Evolutionary conservation across 2,113 vertebrate species (phyloP).

Genomic region (cattle (Bos taurus)): DNA sequence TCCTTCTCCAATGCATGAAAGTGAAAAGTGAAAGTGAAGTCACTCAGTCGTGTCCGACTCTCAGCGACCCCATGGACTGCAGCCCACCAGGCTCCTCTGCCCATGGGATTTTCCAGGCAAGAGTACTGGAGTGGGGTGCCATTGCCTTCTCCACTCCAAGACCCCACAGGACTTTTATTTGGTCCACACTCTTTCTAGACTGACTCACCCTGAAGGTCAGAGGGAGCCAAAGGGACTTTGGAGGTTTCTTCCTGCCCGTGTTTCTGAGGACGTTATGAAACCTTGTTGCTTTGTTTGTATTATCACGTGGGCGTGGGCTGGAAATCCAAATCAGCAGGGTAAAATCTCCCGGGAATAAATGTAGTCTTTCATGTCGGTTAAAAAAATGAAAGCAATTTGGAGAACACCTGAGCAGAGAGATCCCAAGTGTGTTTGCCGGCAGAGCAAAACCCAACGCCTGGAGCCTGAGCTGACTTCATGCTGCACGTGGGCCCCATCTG

Average conservation of each 20-base stretch:
- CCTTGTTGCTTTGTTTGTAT: not conserved
- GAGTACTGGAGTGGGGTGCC: no score
- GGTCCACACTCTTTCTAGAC: not conserved
- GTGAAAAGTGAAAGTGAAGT: no score
- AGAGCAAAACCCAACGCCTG: not conserved
- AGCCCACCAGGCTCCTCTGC: no score
- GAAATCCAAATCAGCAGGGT: not conserved
- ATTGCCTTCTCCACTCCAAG: not conserved
- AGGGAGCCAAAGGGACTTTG: no score
- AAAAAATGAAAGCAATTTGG: not conserved
- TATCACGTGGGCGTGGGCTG: not conserved
- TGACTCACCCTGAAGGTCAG: not conserved
- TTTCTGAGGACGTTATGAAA: not conserved
- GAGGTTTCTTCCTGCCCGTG: not conserved
- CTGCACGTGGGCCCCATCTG: fast-evolving
- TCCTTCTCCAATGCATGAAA: no score
- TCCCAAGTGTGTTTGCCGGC: not conserved
- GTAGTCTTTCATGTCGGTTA: not conserved
- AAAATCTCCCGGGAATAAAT: not conserved
- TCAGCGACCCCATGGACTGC: no score
- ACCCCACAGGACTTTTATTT: fast-evolving
- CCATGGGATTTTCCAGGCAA: no score
- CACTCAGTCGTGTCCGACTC: no score
- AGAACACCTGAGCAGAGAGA: not conserved
- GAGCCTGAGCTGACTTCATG: not conserved